These are phyloP conservation scores for Maylandia zebra DNA, from an alignment of 2,113 vertebrate species.

Conservation along the genomic window DNA sequence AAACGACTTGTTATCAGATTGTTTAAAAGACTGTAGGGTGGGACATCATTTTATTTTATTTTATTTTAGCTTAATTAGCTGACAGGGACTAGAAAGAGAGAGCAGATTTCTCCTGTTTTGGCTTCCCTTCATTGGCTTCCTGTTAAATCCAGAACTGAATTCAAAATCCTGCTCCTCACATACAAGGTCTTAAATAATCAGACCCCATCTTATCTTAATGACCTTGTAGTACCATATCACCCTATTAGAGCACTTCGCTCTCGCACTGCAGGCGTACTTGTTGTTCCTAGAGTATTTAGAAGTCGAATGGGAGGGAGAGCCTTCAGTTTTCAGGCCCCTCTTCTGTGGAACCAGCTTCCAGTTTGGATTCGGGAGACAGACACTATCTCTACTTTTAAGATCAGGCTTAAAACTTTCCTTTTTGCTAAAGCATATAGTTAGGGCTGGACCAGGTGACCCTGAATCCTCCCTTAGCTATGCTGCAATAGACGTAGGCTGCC, in stretches of 20 bases:
- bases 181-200: neutral
- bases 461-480: neutral
- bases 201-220: neutral
- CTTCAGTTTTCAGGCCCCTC: neutral
- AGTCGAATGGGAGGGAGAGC: rapidly evolving
- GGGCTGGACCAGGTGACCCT: neutral
- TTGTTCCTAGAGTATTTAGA: neutral
- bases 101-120: neutral
- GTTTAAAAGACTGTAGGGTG: neutral
- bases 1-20: neutral
- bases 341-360: neutral
- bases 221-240: neutral
- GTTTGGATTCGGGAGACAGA: rapidly evolving
- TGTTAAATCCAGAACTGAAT: neutral
- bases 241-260: rapidly evolving
- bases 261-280: rapidly evolving
- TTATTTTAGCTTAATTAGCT: neutral
- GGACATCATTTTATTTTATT: neutral
- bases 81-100: neutral
- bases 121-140: neutral
- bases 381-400: neutral
- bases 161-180: neutral
- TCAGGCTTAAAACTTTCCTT: neutral
- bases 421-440: neutral
- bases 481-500: too few relatives aligned